A percentile compares a stretch with the other conserved stretches of the same genome.
These are phyloP conservation scores for Pseudeuparius sepicola DNA, from an alignment of 2,888 invertebrate species.

Conservation along the genomic window DNA sequence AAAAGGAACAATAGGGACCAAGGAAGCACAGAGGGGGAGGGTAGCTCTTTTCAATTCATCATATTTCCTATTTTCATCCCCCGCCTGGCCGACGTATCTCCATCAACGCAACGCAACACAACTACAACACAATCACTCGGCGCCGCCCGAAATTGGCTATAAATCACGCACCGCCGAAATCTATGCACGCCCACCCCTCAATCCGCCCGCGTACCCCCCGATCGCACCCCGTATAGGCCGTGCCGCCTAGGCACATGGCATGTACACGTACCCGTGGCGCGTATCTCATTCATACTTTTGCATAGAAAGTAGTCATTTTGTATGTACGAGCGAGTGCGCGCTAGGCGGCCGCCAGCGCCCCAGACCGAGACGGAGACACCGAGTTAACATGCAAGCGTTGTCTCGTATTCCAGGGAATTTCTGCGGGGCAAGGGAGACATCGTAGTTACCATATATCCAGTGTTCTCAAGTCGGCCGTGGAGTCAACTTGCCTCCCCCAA, in stretches of 20 bases:
- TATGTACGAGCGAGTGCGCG: constrained; percentile 38
- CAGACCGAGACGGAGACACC: constrained; percentile 34
- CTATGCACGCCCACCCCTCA: constrained; percentile 14
- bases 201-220: constrained; percentile 21
- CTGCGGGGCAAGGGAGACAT: constrained; percentile 38
- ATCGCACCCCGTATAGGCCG: no score
- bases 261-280: constrained; percentile 38
- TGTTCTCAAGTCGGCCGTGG: constrained; percentile 42
- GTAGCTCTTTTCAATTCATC: no score
- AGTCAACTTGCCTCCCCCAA: constrained; percentile 28
- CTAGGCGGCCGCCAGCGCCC: constrained; percentile 24
- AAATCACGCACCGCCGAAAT: no score
- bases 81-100: no score
- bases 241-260: constrained; percentile 36
- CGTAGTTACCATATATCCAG: constrained; percentile 43
- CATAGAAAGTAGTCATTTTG: constrained; percentile 49
- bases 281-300: constrained; percentile 52
- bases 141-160: no score
- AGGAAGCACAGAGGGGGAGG: no score
- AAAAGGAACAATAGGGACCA: no score
- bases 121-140: no score
- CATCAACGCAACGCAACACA: no score
- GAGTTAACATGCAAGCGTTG: constrained; percentile 43
- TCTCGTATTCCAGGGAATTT: constrained; percentile 41
- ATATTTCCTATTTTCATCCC: no score